Percentiles rank a stretch among this genome's conserved stretches.
These are phyloP conservation scores for Petrosia ficiformis DNA, from an alignment of 37 sponge, comb jelly and placozoan genomes.

Conservation along the genomic window DNA sequence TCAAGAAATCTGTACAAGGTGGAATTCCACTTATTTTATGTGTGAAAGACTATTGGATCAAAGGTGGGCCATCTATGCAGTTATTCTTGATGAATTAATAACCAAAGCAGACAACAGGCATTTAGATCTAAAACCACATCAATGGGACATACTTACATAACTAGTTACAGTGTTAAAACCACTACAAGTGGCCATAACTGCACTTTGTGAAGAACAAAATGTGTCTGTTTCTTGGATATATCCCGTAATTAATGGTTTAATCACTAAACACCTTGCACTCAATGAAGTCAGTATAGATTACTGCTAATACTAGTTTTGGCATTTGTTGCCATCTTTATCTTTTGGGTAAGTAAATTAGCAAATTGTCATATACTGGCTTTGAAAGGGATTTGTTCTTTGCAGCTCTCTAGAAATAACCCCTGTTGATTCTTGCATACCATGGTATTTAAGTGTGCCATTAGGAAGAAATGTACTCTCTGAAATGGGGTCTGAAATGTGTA, in stretches of 20 bases:
- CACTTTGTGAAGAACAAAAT: not conserved
- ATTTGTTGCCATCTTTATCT: too few species aligned
- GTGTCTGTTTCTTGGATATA: constrained; percentile 1
- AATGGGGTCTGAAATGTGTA: too few species aligned
- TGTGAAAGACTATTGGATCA: constrained; percentile 10
- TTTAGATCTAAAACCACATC: not conserved
- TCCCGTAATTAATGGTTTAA: not conserved
- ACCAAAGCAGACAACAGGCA: not conserved
- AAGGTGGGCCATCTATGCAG: constrained; percentile 6
- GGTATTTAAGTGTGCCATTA: too few species aligned
- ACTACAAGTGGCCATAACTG: constrained; percentile 19
- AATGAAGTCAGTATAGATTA: too few species aligned
- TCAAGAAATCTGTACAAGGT: constrained; percentile 17
- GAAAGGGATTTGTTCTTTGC: too few species aligned
- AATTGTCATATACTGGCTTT: too few species aligned
- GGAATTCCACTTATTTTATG: constrained; percentile 30
- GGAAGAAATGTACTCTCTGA: too few species aligned
- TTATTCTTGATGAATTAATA: not conserved
- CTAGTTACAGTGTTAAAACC: constrained; percentile 3
- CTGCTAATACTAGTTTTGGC: too few species aligned
- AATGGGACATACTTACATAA: constrained; percentile 3
- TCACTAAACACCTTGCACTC: not conserved
- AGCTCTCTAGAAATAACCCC: too few species aligned
- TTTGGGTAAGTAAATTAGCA: too few species aligned
- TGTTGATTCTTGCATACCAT: too few species aligned